Base-by-base conservation (phyloP, 2,888 invertebrate genomes). In the Netelia inedita region DNA sequence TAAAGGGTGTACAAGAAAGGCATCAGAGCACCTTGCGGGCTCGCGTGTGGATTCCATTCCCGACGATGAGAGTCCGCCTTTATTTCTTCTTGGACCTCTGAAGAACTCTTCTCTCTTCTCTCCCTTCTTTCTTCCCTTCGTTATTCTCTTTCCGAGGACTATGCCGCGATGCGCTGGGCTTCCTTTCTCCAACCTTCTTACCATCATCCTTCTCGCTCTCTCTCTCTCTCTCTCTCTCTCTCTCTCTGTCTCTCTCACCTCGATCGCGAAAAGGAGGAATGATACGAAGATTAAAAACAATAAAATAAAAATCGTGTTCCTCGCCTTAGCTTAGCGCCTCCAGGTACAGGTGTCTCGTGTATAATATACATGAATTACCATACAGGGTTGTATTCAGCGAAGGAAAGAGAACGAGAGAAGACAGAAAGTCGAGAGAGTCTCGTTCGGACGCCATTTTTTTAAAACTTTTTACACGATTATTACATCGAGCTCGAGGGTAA, bases 151-250 rank as follows among this genome's bases (percentile, higher is more conserved):
- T 71, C 19, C 57, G 43, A 57, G 10, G 73, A 79, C 81, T 79
- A 53, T 61, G 46, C 66, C 50, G 21, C 53, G 75, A 82, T 75
- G 73, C 74, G 55, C 72, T 65, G 83, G 83, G 72, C 83, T 83
- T 86, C 81, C 85, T 86, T 85, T 86, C 85, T 71, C 83, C 83
- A 81, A 83, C 81, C 85, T 86, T 75, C 85, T 85, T 79, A 65
- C 73, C n/a, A 74, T 76, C 69, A 59, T 65, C 35, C 35, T 35
- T 35, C 35, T 74, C 68, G 59, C 53, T 46, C 1, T 35, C 35
- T 35, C 6, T 35, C 8, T 35, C 6, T 35, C 8, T 35, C 35
- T 35, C 35, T 35, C 35, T 35, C 75, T 59, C 43, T 21, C 35
- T 53, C 9, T 23, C n/a, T 50, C 50, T 19, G 2, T 50, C 74